phyloP scores from a whole-genome alignment of 2,797 vertebrate species.

The Protosalanx chinensis region DNA sequence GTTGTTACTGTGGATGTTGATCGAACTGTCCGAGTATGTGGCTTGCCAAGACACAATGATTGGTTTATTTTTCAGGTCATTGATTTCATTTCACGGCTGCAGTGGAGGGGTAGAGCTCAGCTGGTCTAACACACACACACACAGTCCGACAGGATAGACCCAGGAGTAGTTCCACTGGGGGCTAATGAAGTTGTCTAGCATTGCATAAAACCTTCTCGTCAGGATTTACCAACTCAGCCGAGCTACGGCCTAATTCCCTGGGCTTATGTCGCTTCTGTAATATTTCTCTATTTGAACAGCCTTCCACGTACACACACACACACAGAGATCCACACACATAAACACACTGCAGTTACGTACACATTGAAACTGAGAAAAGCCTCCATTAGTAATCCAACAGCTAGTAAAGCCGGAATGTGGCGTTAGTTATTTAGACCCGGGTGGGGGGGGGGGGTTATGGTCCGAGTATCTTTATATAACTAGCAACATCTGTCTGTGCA shows the following conservation, averaged over 20 bases:
- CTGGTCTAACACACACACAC: background rate
- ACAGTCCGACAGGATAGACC: background rate
- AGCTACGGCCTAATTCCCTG: slow-evolving; percentile 11
- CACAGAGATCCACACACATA: background rate
- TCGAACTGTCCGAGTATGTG: background rate
- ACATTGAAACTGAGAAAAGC: slow-evolving; percentile 3
- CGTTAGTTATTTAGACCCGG: slow-evolving; percentile 10
- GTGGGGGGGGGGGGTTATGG: background rate
- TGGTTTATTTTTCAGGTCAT: slow-evolving; percentile 11
- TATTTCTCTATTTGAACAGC: background rate
- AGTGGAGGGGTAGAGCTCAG: background rate
- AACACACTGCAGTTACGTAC: background rate
- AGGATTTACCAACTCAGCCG: slow-evolving; percentile 1
- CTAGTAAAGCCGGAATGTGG: background rate
- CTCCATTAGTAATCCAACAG: slow-evolving; percentile 1
- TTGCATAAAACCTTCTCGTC: slow-evolving; percentile 7
- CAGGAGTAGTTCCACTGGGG: background rate
- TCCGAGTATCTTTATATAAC: slow-evolving; percentile 4
- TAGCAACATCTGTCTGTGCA: slow-evolving; percentile 7
- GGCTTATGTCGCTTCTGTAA: slow-evolving; percentile 5
- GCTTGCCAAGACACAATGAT: slow-evolving; percentile 5
- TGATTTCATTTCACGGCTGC: slow-evolving; percentile 3
- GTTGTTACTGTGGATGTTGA: background rate
- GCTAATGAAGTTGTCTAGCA: slow-evolving; percentile 12
- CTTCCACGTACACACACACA: background rate